These are phyloP conservation scores for Magallana nippona DNA, from an alignment of 2,888 invertebrate genomes.

Conservation along the genomic window DNA sequence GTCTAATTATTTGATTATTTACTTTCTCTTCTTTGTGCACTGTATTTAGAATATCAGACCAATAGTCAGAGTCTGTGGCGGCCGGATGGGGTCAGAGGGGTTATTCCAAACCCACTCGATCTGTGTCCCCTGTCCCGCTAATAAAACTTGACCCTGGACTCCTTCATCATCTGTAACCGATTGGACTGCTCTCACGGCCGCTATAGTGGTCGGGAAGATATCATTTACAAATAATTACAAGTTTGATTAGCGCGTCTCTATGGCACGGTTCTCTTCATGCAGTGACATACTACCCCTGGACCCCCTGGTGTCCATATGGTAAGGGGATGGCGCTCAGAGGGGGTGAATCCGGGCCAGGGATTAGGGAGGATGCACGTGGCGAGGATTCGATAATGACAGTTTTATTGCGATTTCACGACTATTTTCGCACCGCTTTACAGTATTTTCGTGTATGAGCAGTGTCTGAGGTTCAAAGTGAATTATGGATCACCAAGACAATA, in stretches of 20 bases:
- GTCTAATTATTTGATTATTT: too few species aligned
- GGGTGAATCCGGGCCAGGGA: background rate
- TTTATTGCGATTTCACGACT: slow-evolving; percentile 3
- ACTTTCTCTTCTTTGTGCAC: too few species aligned
- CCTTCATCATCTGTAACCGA: background rate
- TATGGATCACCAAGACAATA: too few species aligned
- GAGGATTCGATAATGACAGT: background rate
- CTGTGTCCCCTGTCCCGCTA: background rate
- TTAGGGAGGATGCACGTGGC: slow-evolving; percentile 2
- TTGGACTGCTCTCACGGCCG: background rate
- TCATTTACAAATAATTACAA: slow-evolving; percentile 28
- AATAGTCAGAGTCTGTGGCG: too few species aligned
- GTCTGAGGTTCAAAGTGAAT: too few species aligned
- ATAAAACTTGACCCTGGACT: slow-evolving; percentile 22
- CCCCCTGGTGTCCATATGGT: slow-evolving; percentile 26
- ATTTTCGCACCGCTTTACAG: background rate
- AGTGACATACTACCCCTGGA: slow-evolving; percentile 4
- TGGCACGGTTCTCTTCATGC: background rate
- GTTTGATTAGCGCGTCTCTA: background rate
- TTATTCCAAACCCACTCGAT: background rate
- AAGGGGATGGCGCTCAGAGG: background rate
- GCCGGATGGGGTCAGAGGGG: too few species aligned
- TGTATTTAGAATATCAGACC: too few species aligned
- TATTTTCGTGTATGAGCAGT: background rate
- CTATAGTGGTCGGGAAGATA: background rate